Evolutionary conservation across 1,140 invertebrate species (phyloP).

Genomic region (Mycetomoellerius zeteki): DNA sequence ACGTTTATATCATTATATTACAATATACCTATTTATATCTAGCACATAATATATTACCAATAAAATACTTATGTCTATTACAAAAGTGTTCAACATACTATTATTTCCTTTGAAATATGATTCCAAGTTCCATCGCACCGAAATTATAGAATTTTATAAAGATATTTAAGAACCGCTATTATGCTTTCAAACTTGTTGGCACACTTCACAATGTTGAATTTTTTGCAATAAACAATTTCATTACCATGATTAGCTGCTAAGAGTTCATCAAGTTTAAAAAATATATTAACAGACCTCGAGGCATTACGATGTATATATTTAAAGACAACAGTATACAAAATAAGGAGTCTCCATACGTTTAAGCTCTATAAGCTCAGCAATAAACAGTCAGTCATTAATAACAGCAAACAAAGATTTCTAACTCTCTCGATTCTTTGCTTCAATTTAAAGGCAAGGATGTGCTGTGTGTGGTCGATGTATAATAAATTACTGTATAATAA

Average conservation of each 20-base stretch:
- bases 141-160: background rate
- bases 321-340: slow-evolving; percentile 56
- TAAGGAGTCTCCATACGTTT: slow-evolving; percentile 21
- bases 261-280: slow-evolving; percentile 66
- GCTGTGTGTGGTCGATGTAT: background rate
- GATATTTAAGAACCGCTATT: background rate
- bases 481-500: slow-evolving; percentile 24
- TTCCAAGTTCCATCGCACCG: slow-evolving; percentile 49
- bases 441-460: background rate
- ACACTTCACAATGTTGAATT: background rate
- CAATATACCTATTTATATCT: background rate
- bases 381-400: background rate
- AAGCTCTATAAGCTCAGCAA: background rate
- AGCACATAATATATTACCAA: background rate
- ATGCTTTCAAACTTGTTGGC: background rate
- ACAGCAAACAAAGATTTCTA: slow-evolving; percentile 7
- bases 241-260: slow-evolving; percentile 78
- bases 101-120: background rate
- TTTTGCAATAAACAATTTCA: slow-evolving; percentile 37
- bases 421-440: background rate
- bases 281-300: slow-evolving; percentile 22
- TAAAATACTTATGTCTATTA: background rate
- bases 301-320: slow-evolving; percentile 49
- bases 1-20: background rate
- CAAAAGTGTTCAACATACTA: background rate